Evolutionary conservation across 2,113 vertebrate species (phyloP).

Genomic region (Mixornis gularis): DNA sequence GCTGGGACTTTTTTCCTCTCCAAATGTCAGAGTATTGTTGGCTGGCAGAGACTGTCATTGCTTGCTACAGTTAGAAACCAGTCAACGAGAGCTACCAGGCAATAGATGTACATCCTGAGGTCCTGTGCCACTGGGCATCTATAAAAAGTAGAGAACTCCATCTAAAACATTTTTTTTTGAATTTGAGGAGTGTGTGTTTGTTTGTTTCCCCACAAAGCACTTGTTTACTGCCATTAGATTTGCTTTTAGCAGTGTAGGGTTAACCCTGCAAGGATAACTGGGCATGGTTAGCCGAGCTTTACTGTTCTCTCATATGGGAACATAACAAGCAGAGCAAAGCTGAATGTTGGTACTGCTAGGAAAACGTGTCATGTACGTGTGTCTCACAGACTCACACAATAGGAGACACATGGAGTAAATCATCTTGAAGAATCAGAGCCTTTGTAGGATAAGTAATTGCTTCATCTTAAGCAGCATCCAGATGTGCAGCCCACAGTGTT

Average conservation of each 20-base stretch:
- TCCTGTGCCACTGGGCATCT: neutral
- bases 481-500: neutral
- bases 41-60: neutral
- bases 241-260: neutral
- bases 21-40: neutral
- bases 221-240: neutral
- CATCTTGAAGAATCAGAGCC: neutral
- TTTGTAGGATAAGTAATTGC: conserved; percentile 38
- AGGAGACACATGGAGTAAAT: neutral
- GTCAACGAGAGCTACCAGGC: neutral
- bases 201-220: neutral
- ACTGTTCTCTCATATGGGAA: neutral
- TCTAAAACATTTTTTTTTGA: neutral
- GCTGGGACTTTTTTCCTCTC: neutral
- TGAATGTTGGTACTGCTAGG: neutral
- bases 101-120: neutral
- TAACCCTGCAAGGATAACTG: neutral
- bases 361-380: conserved; percentile 12
- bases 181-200: neutral
- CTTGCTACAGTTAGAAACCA: neutral
- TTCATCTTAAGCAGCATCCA: conserved; percentile 18
- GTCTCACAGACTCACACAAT: neutral
- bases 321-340: neutral
- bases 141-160: neutral
- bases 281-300: neutral